A percentile compares a stretch with the other conserved stretches of the same genome.
Evolutionary conservation across 2,113 vertebrate species (phyloP).

Genomic region (Pelmatolapia mariae): DNA sequence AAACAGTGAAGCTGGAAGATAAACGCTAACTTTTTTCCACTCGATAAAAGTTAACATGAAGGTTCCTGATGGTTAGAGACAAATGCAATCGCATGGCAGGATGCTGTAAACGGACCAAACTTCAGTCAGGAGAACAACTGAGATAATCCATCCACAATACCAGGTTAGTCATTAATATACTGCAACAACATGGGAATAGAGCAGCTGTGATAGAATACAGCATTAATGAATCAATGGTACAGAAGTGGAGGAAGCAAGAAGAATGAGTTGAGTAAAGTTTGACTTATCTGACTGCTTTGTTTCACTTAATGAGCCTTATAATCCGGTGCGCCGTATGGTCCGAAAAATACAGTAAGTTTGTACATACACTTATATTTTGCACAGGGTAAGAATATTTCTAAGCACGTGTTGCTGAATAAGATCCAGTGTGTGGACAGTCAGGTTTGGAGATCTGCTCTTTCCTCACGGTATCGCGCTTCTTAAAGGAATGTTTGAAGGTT

Average conservation of each 20-base stretch:
- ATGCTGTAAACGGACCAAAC: no score
- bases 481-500: neutral
- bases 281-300: neutral
- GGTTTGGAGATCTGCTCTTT: neutral
- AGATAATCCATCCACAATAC: no score
- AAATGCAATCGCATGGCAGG: accelerated
- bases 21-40: accelerated
- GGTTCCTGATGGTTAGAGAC: accelerated
- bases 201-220: neutral
- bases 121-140: no score
- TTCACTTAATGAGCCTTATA: neutral
- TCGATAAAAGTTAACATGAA: accelerated
- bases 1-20: no score
- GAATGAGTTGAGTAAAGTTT: neutral
- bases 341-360: neutral
- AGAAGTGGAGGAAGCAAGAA: neutral
- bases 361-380: neutral
- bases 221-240: neutral
- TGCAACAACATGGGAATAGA: neutral
- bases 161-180: accelerated
- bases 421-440: neutral
- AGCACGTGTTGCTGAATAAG: neutral
- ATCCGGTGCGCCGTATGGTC: accelerated
- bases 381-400: neutral
- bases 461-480: neutral